Base-by-base conservation (phyloP, 2,888 invertebrate species). In the Polia nebulosa region DNA sequence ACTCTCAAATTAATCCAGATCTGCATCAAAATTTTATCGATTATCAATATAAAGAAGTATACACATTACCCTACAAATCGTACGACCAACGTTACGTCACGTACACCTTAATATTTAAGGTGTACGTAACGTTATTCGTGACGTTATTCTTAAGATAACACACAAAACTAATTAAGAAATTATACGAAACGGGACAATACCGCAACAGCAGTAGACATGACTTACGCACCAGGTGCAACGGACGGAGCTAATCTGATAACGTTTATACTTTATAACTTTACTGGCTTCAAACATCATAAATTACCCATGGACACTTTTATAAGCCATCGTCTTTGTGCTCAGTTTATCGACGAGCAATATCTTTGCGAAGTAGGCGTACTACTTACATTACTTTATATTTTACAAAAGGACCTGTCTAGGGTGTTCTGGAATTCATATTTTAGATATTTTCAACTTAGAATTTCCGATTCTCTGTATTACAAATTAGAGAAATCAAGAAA, bases 161-260 rank as follows among this genome's bases (percentile, higher is more conserved):
- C 2, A n/a, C 41, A 52, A 57, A 58, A 52, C 25, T 51, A 70
- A 75, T 72, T 58, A 76, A 45, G 75, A 72, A 64, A 55, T 65
- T 71, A 53, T 47, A 66, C 17, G 29, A 51, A 72, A 58, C 55
- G 67, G 75, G 70, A 62, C 51, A 65, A 34, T 70, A 74, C 53
- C 51, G 78, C 57, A 69, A 64, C 34, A 52, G 49, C 57, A 78
- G 47, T n/a, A 73, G 47, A 60, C 64, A 52, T 61, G 64, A 61
- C 59, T 65, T 71, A 78, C 70, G 64, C 79, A 75, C 47, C 66
- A 83, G 80, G 86, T 85, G 86, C 83, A 87, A 85, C 61, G 81
- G 64, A 80, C 84, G 69, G 34, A 59, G 66, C 58, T 82, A 80
- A 87, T 87, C 87, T 81, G 87, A 87, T 87, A 87, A 82, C 63